These are phyloP conservation scores for Cygnus olor DNA, from an alignment of 2,797 vertebrate genomes.

Conservation along the genomic window DNA sequence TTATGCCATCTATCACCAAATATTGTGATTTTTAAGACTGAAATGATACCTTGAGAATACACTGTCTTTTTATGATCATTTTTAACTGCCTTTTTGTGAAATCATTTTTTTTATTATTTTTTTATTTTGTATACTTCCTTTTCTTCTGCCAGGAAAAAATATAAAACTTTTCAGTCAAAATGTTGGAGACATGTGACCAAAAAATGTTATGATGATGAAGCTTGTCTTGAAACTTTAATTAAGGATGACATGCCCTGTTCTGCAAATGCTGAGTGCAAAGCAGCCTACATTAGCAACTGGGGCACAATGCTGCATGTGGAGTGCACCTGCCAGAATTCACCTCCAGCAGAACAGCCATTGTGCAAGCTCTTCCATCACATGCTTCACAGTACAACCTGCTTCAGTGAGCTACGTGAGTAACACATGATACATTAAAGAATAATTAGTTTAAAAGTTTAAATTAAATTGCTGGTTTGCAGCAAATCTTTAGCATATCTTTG, in stretches of 20 bases:
- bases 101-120: not conserved
- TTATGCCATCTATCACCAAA: not conserved
- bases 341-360: constrained; percentile 60
- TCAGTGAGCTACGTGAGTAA: constrained; percentile 78
- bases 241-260: constrained; percentile 77
- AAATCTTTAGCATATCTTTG: not conserved
- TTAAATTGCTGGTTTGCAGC: not conserved
- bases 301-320: constrained; percentile 83
- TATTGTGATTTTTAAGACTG: not conserved
- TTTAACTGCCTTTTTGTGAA: not conserved
- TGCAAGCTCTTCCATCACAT: constrained; percentile 83
- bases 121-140: not conserved
- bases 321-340: constrained; percentile 82
- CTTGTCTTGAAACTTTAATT: constrained; percentile 81
- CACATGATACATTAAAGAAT: not conserved
- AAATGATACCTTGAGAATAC: not conserved
- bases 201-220: constrained; percentile 73
- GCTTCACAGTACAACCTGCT: constrained; percentile 85
- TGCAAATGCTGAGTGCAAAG: constrained; percentile 80
- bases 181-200: constrained; percentile 82
- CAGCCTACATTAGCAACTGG: constrained; percentile 82
- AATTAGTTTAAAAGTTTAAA: not conserved
- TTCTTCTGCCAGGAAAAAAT: constrained; percentile 73
- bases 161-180: constrained; percentile 78
- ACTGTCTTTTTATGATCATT: not conserved